These are phyloP conservation scores for Gavialis gangeticus DNA, from an alignment of 2,113 vertebrate species.

Conservation along the genomic window DNA sequence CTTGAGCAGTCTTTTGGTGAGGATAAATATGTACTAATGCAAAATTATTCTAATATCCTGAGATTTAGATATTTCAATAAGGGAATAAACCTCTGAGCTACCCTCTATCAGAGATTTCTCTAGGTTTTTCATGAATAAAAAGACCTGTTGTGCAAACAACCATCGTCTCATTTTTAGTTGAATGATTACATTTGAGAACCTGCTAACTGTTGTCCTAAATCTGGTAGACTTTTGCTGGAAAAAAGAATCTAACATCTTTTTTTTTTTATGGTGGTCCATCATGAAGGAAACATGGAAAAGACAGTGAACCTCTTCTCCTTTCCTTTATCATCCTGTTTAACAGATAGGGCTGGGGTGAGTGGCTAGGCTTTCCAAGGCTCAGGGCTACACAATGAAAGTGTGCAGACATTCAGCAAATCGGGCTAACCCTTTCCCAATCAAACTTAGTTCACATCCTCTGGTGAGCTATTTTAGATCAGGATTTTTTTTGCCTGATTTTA, in stretches of 20 bases:
- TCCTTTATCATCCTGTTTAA: neutral
- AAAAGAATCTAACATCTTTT: neutral
- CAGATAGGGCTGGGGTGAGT: neutral
- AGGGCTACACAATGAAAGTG: too few species aligned
- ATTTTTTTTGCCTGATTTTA: too few species aligned
- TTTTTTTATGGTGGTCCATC: neutral
- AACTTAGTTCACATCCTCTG: too few species aligned
- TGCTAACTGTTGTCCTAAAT: neutral
- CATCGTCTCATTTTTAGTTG: neutral
- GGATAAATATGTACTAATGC: neutral
- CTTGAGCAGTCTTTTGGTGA: neutral
- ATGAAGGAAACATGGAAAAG: neutral
- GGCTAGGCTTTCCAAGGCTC: too few species aligned
- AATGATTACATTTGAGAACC: neutral
- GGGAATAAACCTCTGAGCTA: neutral
- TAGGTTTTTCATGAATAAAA: neutral
- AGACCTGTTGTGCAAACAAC: neutral
- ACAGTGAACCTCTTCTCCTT: neutral
- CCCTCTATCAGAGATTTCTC: rapidly evolving
- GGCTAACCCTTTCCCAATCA: too few species aligned
- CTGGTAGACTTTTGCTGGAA: neutral
- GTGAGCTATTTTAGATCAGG: too few species aligned
- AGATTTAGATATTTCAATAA: neutral
- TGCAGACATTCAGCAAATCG: too few species aligned
- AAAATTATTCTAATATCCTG: neutral